Percentiles rank a stretch among this genome's conserved stretches.
phyloP scores from a whole-genome alignment of 2,888 invertebrate species.

The Mayetiola destructor region DNA sequence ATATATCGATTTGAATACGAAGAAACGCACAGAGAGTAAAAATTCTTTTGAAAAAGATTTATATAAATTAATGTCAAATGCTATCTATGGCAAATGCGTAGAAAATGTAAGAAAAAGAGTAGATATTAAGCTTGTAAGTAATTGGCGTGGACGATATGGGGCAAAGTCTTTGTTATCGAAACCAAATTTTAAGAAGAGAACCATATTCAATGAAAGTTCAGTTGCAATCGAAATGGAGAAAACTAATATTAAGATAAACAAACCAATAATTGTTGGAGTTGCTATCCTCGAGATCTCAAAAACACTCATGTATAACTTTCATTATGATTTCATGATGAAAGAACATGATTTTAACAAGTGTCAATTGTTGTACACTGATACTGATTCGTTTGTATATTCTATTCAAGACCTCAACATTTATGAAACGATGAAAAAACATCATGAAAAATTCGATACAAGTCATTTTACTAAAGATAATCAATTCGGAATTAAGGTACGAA shows the following conservation, averaged over 20 bases:
- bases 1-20: constrained; percentile 18
- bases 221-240: constrained; percentile 19
- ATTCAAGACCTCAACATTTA: neutral
- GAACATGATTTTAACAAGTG: neutral
- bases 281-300: constrained; percentile 19
- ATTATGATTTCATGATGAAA: constrained; percentile 16
- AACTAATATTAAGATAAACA: constrained; percentile 16
- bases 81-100: constrained; percentile 18
- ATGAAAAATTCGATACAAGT: constrained; percentile 1
- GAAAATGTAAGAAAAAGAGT: constrained; percentile 19
- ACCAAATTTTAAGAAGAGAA: neutral
- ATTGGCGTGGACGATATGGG: constrained; percentile 15
- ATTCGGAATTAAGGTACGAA: neutral
- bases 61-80: constrained; percentile 19
- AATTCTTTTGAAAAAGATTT: constrained; percentile 19
- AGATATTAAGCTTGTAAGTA: constrained; percentile 17
- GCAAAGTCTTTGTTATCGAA: neutral
- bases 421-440: neutral
- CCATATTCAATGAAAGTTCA: constrained; percentile 19
- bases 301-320: constrained; percentile 18
- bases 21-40: constrained; percentile 14
- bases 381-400: neutral
- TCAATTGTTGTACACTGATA: constrained; percentile 14
- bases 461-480: neutral
- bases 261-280: constrained; percentile 19